Evolutionary conservation across 2,888 invertebrate species (phyloP).

Genomic region (Unio pictorum): DNA sequence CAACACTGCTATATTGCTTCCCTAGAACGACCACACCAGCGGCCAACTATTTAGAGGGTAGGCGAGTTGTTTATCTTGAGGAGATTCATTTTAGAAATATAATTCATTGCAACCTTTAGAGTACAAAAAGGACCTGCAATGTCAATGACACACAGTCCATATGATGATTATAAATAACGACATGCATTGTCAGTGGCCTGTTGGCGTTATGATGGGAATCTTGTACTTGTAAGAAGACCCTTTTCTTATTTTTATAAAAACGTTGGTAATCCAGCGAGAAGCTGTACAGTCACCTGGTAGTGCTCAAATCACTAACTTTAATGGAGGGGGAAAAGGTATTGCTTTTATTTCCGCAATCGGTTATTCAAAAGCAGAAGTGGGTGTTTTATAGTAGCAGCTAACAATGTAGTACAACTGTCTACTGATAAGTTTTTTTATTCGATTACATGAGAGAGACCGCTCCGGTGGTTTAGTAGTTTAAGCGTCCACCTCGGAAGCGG

Average conservation of each 20-base stretch:
- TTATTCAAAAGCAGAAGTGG: no score
- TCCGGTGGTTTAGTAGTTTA: no score
- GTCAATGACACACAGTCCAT: not conserved
- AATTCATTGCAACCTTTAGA: slow-evolving; percentile 9
- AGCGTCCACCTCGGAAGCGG: no score
- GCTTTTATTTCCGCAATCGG: no score
- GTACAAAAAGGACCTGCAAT: slow-evolving; percentile 12
- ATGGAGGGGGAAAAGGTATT: no score
- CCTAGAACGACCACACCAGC: slow-evolving; percentile 6
- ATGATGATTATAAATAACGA: no score
- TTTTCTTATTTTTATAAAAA: not conserved
- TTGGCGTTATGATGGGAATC: slow-evolving; percentile 19
- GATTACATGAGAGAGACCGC: no score
- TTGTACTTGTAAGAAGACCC: slow-evolving; percentile 11
- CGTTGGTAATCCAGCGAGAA: not conserved
- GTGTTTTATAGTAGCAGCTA: no score
- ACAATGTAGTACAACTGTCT: no score
- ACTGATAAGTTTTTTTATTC: no score
- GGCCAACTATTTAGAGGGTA: slow-evolving; percentile 5
- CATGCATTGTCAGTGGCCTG: not conserved
- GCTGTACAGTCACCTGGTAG: no score
- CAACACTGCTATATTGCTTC: slow-evolving; percentile 1
- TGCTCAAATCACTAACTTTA: no score
- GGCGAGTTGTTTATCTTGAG: slow-evolving; percentile 6
- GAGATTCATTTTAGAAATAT: slow-evolving; percentile 12